A percentile compares a stretch with the other conserved stretches of the same genome.
phyloP scores from a whole-genome alignment of 2,113 vertebrate genomes.

The Hoplias malabaricus region DNA sequence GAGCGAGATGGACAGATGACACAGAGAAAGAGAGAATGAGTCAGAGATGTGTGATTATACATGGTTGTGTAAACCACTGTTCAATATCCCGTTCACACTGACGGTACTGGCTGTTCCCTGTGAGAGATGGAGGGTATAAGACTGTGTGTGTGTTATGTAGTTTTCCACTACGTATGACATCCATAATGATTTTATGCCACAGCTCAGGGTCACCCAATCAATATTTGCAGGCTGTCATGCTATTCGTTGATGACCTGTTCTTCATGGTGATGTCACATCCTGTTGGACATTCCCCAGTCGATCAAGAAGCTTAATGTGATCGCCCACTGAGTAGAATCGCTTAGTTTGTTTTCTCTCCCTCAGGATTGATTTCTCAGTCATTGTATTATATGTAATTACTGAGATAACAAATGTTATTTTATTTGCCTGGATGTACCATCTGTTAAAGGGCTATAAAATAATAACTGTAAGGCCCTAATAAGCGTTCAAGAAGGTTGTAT shows the following conservation, averaged over 20 bases:
- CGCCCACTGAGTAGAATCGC: constrained; percentile 7
- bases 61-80: constrained; percentile 28
- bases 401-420: background rate
- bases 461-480: background rate
- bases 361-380: background rate
- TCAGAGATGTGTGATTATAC: background rate
- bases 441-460: background rate
- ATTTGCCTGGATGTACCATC: background rate
- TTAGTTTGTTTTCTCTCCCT: background rate
- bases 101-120: background rate
- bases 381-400: background rate
- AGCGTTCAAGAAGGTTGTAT: too few species aligned
- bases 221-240: background rate
- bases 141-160: background rate
- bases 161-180: constrained; percentile 24
- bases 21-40: background rate
- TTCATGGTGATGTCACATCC: constrained; percentile 29
- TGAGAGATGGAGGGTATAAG: background rate
- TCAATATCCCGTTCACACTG: constrained; percentile 17
- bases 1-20: too few species aligned
- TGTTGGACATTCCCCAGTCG: constrained; percentile 17
- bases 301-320: constrained; percentile 8
- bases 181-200: constrained; percentile 30
- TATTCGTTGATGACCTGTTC: constrained; percentile 8
- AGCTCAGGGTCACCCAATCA: constrained; percentile 25